Conservation (phyloP, 2,113 vertebrate genomes). For the Myrmophylax atrothorax region DNA sequence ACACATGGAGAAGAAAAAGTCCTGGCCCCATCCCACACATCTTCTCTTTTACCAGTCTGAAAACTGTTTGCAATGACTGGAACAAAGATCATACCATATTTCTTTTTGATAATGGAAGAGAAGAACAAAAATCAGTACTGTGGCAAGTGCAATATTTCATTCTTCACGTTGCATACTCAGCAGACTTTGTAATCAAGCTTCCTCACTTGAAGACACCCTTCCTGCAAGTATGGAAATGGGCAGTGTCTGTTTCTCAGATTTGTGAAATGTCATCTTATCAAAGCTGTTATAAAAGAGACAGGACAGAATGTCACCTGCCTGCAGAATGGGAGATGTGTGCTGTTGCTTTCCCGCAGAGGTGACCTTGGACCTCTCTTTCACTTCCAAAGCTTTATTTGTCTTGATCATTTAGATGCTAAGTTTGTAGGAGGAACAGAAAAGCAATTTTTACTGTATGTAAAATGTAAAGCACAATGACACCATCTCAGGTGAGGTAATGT, state of each 20-base stretch:
- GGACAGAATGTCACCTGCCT: slow-evolving; percentile 20
- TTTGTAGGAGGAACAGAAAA: neutral
- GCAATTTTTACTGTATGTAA: slow-evolving; percentile 1
- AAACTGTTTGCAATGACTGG: neutral
- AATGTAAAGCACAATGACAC: neutral
- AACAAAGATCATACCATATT: neutral
- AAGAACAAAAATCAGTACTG: neutral
- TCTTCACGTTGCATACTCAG: neutral
- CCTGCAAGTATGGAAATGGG: slow-evolving; percentile 36
- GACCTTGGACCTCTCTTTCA: slow-evolving; percentile 17
- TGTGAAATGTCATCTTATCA: neutral
- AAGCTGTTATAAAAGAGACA: neutral
- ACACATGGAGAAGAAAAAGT: neutral
- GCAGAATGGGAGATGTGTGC: neutral
- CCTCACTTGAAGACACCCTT: slow-evolving; percentile 28
- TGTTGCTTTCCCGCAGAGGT: slow-evolving; percentile 11
- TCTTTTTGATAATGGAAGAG: neutral
- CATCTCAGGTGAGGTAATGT: slow-evolving; percentile 28
- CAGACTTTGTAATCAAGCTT: slow-evolving; percentile 32
- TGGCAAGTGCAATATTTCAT: slow-evolving; percentile 3
- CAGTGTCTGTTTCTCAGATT: neutral
- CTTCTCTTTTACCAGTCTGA: neutral
- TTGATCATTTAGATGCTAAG: slow-evolving; percentile 30
- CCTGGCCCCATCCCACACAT: neutral
- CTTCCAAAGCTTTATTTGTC: slow-evolving; percentile 2